Conservation (phyloP, 2,797 vertebrate species). For the Synaphobranchus kaupii region DNA sequence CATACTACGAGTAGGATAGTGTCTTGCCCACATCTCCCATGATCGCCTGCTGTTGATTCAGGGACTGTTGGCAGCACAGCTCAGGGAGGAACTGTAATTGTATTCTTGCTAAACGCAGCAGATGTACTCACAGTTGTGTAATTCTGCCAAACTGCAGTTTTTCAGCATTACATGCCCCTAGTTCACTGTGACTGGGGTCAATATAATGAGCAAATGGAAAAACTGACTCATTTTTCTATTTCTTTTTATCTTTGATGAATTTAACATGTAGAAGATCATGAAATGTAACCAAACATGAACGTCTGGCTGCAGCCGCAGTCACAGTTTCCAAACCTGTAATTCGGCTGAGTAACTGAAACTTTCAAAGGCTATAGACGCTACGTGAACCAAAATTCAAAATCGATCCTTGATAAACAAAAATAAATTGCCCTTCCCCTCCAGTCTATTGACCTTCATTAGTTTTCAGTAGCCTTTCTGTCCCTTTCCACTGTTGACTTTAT, state of each 20-base stretch:
- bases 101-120: slow-evolving; percentile 33
- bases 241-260: slow-evolving; percentile 65
- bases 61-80: slow-evolving; percentile 12
- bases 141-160: slow-evolving; percentile 46
- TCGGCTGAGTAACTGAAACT: slow-evolving; percentile 47
- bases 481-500: slow-evolving; percentile 45
- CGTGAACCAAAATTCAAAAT: slow-evolving; percentile 23
- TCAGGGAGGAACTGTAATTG: slow-evolving; percentile 21
- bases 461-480: slow-evolving; percentile 45
- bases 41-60: not conserved
- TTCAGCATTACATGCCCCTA: slow-evolving; percentile 47
- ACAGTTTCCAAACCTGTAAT: slow-evolving; percentile 58
- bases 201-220: slow-evolving; percentile 68
- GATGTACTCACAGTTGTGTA: slow-evolving; percentile 46
- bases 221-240: slow-evolving; percentile 53
- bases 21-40: slow-evolving; percentile 2
- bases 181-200: slow-evolving; percentile 63
- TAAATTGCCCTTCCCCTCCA: slow-evolving; percentile 44
- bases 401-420: slow-evolving; percentile 43
- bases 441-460: slow-evolving; percentile 38
- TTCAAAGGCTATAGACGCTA: slow-evolving; percentile 36
- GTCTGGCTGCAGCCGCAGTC: slow-evolving; percentile 47
- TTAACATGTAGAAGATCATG: slow-evolving; percentile 65
- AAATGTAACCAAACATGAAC: slow-evolving; percentile 64
- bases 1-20: slow-evolving; percentile 29